Evolutionary conservation across 2,888 invertebrate genomes (phyloP), one percentile per base, ranked within the genome.

Genomic region (Tinea semifulvella): DNA sequence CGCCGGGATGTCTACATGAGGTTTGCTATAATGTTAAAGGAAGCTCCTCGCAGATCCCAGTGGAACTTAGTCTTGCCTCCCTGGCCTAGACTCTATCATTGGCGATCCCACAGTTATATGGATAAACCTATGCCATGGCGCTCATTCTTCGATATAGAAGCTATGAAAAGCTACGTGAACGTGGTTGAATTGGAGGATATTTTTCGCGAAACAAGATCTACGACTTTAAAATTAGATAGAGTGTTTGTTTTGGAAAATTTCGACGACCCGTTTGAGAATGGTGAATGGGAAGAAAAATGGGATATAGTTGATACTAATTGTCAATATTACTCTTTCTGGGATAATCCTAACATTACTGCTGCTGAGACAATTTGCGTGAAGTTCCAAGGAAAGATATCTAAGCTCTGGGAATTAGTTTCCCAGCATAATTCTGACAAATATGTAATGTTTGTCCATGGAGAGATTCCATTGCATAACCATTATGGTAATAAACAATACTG

Each of bases 1-100:
- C 84, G 97, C 11, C 84, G 98, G 25, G 98, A 99, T 80, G 98
- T 99, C 1, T 98, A 95, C 60, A 89, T 98, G 83, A 85, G 98
- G 53, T 84, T 96, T 56, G 96, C 97, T 1, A 89, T 92, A 39
- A 88, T 97, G 61, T 82, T 94, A 0, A 83, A 88, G 20, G 84
- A 88, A 47, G 77, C 95, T 44, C 82, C 85, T 47, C 80, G 82
- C 46, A 63, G 71, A 8, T 65, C 65, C 14, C 74, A 84, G 46
- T 85, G 88, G 67, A 77, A 79, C 27, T 59, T 93, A 54, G 94
- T 98, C 40, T 76, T 99, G 50, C 98, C 98, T 10, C 96, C 98
- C 0, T 99, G 97, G 94, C 86, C 90, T 45, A 85, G 87, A 49
- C 68, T 98, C 2, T 93, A 92, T 54, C 99, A 99, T 63, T 99